Conservation (phyloP, 2,113 vertebrate genomes). For the Microcebus ravelobensis region DNA sequence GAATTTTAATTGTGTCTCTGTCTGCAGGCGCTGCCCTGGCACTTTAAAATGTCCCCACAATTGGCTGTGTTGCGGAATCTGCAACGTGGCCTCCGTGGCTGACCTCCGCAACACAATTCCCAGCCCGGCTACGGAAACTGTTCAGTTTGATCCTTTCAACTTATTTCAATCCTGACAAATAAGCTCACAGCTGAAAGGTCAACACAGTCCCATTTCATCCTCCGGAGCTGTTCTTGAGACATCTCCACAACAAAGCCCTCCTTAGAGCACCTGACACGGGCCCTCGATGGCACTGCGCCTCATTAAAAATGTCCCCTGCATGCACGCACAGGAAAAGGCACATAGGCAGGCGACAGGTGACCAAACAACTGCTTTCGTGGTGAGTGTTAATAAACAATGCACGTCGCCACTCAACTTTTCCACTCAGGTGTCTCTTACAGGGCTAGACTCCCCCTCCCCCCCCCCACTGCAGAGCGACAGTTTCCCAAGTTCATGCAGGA, state of each 20-base stretch:
- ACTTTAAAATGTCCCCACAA: conserved; percentile 95
- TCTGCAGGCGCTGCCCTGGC: conserved; percentile 92
- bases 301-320: conserved; percentile 93
- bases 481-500: not conserved
- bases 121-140: conserved; percentile 92
- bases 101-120: conserved; percentile 95
- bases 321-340: conserved; percentile 89
- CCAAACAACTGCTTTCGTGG: conserved; percentile 83
- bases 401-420: conserved; percentile 39
- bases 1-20: conserved; percentile 98
- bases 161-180: conserved; percentile 98
- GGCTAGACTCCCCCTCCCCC: not conserved
- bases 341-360: conserved; percentile 79
- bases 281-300: conserved; percentile 90
- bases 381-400: conserved; percentile 78
- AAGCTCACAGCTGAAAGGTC: conserved; percentile 98
- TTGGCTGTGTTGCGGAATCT: conserved; percentile 93
- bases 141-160: conserved; percentile 98
- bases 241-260: conserved; percentile 95
- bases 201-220: conserved; percentile 95
- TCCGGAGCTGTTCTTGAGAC: conserved; percentile 93
- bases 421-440: conserved; percentile 48
- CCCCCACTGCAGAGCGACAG: not conserved
- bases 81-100: conserved; percentile 89
- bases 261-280: conserved; percentile 93